Percentiles rank a stretch among this genome's conserved stretches.
These are phyloP conservation scores for Fragum whitleyi DNA, from an alignment of 2,888 invertebrate genomes.

Conservation along the genomic window DNA sequence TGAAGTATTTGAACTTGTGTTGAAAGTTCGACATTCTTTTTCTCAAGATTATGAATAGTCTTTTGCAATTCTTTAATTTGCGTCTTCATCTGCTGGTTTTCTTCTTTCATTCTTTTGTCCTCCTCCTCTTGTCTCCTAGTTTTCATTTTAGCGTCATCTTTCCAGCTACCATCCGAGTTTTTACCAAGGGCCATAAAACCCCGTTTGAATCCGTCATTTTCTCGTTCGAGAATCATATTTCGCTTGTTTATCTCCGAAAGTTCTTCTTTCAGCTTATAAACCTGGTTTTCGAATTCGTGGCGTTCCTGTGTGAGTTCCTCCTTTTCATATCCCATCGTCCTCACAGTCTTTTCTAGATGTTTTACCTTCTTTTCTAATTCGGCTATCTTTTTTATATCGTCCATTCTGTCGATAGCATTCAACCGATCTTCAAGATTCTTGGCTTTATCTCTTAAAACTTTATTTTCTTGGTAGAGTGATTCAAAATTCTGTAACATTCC, in stretches of 20 bases:
- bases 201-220: constrained; percentile 60
- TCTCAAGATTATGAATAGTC: constrained; percentile 49
- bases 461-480: constrained; percentile 61
- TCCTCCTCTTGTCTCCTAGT: constrained; percentile 62
- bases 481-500: constrained; percentile 64
- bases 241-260: constrained; percentile 55
- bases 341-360: constrained; percentile 50
- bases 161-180: constrained; percentile 53
- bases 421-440: constrained; percentile 55
- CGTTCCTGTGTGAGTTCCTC: constrained; percentile 51
- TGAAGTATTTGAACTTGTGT: constrained; percentile 55
- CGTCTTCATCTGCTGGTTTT: constrained; percentile 47
- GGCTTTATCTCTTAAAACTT: constrained; percentile 59
- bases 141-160: constrained; percentile 51
- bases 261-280: constrained; percentile 54
- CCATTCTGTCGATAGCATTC: constrained; percentile 58
- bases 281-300: constrained; percentile 56
- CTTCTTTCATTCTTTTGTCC: constrained; percentile 51
- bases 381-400: constrained; percentile 61
- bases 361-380: constrained; percentile 61
- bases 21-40: constrained; percentile 53
- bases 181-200: constrained; percentile 63
- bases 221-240: constrained; percentile 49
- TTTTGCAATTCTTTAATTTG: constrained; percentile 44
- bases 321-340: constrained; percentile 63